Conservation (phyloP, 2,888 invertebrate genomes). For the Zaprionus lineosus region DNA sequence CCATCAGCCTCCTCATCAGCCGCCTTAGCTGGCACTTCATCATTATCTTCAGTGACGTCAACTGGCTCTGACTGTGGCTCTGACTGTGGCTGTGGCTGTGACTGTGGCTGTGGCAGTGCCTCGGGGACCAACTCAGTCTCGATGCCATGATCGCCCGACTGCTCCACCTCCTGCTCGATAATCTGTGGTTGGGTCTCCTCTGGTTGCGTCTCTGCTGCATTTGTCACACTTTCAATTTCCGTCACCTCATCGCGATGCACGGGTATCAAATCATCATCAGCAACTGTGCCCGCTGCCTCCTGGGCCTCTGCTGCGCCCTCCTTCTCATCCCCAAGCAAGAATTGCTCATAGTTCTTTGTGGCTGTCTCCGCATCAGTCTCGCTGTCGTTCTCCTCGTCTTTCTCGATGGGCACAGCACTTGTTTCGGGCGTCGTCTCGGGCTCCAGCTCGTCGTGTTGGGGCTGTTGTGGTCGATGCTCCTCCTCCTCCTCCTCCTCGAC, state of each 20-base stretch:
- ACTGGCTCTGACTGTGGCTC: conserved; percentile 3
- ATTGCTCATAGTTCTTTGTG: conserved; percentile 46
- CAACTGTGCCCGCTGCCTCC: conserved; percentile 16
- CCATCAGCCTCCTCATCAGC: too few species aligned
- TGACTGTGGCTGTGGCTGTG: too few species aligned
- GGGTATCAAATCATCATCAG: conserved; percentile 67
- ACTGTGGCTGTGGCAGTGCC: neutral
- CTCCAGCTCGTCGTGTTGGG: conserved; percentile 45
- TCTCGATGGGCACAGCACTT: conserved; percentile 30
- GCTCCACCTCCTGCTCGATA: conserved; percentile 40
- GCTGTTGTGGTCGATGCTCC: conserved; percentile 10
- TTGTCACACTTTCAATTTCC: conserved; percentile 71
- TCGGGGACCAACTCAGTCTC: conserved; percentile 11
- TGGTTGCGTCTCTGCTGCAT: conserved; percentile 26
- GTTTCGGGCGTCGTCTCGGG: conserved; percentile 18
- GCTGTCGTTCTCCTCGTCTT: conserved; percentile 38
- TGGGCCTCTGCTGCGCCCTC: too few species aligned
- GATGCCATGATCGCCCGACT: conserved; percentile 64
- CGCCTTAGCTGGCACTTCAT: conserved; percentile 31
- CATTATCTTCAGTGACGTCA: conserved; percentile 23
- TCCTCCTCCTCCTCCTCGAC: conserved; percentile 45
- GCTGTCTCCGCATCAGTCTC: conserved; percentile 53
- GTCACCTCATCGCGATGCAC: conserved; percentile 49
- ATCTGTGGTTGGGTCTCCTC: conserved; percentile 10
- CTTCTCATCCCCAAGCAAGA: conserved; percentile 38